Evolutionary conservation across 2,113 vertebrate genomes (phyloP), one percentile per base, ranked within the genome.

Genomic region (Piaya cayana): DNA sequence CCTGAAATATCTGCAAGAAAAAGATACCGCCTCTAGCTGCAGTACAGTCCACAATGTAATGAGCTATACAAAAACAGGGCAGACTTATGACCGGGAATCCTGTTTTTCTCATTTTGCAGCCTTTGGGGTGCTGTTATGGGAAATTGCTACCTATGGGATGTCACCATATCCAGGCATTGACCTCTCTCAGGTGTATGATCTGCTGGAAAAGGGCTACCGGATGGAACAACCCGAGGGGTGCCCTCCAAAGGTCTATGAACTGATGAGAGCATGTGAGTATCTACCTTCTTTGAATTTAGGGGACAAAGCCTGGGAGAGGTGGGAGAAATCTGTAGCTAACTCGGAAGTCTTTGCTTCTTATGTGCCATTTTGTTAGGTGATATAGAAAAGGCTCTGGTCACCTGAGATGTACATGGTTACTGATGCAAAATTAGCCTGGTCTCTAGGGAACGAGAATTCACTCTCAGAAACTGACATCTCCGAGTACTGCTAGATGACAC

Each of bases 141-240:
- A 99, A 98, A 99, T 99, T 88, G 99, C 99, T 52, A 99, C 99
- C 15, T 99, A 99, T 63, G 99, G 99, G 76, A 99, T 99, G 99
- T 99, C 99, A 91, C 99, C 99, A 1, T 99, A 99, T 92, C 99
- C 99, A 58, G 99, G 99, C 74, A 99, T 99, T 78, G 99, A 99
- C 97, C 98, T 99, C 69, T 99, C 99, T 96, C 99, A 99, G 97
- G 99, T 99, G 69, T 99, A 99, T 69, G 99, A 99, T 97, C 98
- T 99, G 55, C 97, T 99, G 90, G 99, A 99, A 97, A 99, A 99
- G 95, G 99, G 99, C 27, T 99, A 99, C 95, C 98, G 99, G 68
- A 99, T 99, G 99, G 99, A 99, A 90, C 99, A 99, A 26, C 99
- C 99, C 1, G 99, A 99, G 93, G 99, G 99, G 11, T 99, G 99